These are phyloP conservation scores for Peribatodes rhomboidaria DNA, from an alignment of 2,888 invertebrate genomes.

Conservation along the genomic window DNA sequence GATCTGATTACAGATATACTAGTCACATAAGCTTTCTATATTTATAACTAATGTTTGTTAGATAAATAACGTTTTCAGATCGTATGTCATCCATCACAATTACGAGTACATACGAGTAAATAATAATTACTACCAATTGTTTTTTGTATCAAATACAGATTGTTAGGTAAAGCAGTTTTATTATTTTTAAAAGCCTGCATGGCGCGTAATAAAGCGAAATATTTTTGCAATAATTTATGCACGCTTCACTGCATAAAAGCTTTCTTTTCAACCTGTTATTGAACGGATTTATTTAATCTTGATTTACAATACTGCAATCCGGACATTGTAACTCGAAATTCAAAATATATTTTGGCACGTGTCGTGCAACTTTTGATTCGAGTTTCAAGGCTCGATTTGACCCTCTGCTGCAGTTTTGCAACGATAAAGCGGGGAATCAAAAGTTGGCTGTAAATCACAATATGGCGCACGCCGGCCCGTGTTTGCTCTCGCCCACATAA, in stretches of 20 bases:
- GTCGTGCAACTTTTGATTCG: slow-evolving; percentile 50
- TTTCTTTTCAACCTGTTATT: slow-evolving; percentile 22
- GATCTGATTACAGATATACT: no score
- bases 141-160: no score
- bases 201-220: background rate
- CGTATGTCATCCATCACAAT: no score
- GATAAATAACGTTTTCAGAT: no score
- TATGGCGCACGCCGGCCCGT: slow-evolving; percentile 84
- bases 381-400: slow-evolving; percentile 47
- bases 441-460: slow-evolving; percentile 83
- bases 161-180: background rate
- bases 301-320: slow-evolving; percentile 17
- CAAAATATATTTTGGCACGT: slow-evolving; percentile 18
- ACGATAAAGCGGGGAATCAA: slow-evolving; percentile 84
- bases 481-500: slow-evolving; percentile 87
- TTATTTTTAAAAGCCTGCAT: background rate
- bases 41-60: no score
- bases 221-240: slow-evolving; percentile 1
- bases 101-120: no score
- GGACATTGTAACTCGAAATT: slow-evolving; percentile 35
- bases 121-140: no score
- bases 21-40: no score
- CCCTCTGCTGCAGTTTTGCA: slow-evolving; percentile 60
- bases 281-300: slow-evolving; percentile 11
- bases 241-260: background rate